A percentile compares a stretch with the other conserved stretches of the same genome.
Conservation (phyloP, 2,888 invertebrate genomes). For the Apeira syringaria region DNA sequence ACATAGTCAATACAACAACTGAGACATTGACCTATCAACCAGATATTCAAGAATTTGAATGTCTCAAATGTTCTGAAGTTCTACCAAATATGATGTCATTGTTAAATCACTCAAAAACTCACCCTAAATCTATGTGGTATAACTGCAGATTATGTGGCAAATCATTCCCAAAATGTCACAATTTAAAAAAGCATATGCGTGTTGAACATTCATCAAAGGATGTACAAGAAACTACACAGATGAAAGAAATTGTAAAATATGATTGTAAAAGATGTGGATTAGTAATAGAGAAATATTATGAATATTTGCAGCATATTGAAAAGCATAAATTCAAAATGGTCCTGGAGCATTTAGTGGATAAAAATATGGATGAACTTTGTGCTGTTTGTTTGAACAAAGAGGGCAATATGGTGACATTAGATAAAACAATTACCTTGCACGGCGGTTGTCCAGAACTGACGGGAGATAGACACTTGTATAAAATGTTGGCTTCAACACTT, state of each 20-base stretch:
- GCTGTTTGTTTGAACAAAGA: conserved; percentile 58
- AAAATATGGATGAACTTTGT: conserved; percentile 58
- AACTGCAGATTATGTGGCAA: conserved; percentile 64
- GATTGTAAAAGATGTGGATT: conserved; percentile 56
- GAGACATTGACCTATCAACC: conserved; percentile 36
- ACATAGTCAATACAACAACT: conserved; percentile 52
- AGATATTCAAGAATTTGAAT: conserved; percentile 53
- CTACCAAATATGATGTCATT: conserved; percentile 55
- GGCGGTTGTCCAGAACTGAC: conserved; percentile 63
- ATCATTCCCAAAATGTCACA: conserved; percentile 58
- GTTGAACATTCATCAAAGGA: conserved; percentile 1
- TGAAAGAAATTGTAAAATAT: conserved; percentile 34
- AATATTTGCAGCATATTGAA: conserved; percentile 64
- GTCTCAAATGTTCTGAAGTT: conserved; percentile 64
- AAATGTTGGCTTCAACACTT: conserved; percentile 54
- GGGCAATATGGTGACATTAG: conserved; percentile 43
- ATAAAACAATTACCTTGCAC: conserved; percentile 54
- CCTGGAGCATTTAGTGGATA: conserved; percentile 54
- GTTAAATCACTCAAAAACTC: conserved; percentile 59
- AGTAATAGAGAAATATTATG: conserved; percentile 37
- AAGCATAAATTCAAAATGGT: conserved; percentile 68
- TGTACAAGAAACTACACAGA: neutral
- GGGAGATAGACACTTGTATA: conserved; percentile 55
- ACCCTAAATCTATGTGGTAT: conserved; percentile 71
- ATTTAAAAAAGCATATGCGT: conserved; percentile 52